Percentiles rank a stretch among this genome's conserved stretches.
phyloP scores from a whole-genome alignment of 2,113 vertebrate genomes.

The Elgaria multicarinata region DNA sequence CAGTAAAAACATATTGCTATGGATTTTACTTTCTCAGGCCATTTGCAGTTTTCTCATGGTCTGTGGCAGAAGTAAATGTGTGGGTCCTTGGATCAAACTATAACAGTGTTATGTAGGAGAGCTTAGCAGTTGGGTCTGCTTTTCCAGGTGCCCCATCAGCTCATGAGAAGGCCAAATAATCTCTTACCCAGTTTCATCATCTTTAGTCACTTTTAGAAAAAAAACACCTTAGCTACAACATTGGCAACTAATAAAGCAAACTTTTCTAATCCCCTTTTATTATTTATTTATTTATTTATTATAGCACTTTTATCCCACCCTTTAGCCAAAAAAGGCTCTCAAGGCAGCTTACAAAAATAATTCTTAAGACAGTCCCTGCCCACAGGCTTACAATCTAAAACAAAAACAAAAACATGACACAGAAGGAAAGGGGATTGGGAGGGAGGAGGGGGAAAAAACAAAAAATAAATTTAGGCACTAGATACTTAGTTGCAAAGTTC shows the following conservation, averaged over 20 bases:
- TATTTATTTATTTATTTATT: too few species aligned
- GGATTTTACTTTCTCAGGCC: background rate
- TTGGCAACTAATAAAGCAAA: conserved; percentile 16
- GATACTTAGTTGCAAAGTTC: too few species aligned
- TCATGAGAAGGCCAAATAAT: background rate
- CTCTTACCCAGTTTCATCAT: background rate
- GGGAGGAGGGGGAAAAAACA: too few species aligned
- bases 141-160: background rate
- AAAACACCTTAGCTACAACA: background rate
- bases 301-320: too few species aligned
- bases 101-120: background rate
- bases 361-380: too few species aligned
- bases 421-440: too few species aligned
- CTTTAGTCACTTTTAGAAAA: background rate
- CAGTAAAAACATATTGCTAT: background rate
- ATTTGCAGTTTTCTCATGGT: background rate
- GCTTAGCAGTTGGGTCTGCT: background rate
- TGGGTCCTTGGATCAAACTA: too few species aligned
- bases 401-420: too few species aligned
- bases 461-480: too few species aligned
- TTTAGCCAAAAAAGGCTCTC: too few species aligned
- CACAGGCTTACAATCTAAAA: too few species aligned
- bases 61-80: background rate
- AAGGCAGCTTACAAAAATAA: too few species aligned
- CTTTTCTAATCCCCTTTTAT: conserved; percentile 12